Evolutionary conservation across 2,888 invertebrate genomes (phyloP).

Genomic region (Epistrophe grossulariae): DNA sequence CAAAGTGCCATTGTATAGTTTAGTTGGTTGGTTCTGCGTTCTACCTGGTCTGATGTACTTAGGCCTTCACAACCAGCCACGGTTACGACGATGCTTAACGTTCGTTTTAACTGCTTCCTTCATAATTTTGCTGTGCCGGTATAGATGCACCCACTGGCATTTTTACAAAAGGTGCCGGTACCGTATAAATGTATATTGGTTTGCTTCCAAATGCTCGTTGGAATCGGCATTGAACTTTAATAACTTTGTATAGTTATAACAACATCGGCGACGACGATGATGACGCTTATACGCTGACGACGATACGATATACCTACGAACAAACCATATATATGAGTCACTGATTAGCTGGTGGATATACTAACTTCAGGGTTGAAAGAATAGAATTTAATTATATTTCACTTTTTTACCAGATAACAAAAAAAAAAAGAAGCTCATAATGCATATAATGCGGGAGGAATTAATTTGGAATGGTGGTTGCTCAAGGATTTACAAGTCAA

Average conservation of each 20-base stretch:
- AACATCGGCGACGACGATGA: not conserved
- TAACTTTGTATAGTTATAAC: slow-evolving; percentile 17
- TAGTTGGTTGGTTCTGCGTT: slow-evolving; percentile 19
- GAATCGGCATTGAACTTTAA: slow-evolving; percentile 66
- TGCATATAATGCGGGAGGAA: slow-evolving; percentile 63
- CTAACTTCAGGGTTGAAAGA: slow-evolving; percentile 58
- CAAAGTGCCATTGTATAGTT: not conserved
- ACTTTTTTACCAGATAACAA: slow-evolving; percentile 11
- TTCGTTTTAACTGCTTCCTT: slow-evolving; percentile 42
- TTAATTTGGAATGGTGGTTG: slow-evolving; percentile 39
- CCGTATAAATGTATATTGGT: not conserved
- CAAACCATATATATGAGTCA: not conserved
- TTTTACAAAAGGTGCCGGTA: slow-evolving; percentile 17
- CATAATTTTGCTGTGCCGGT: not conserved
- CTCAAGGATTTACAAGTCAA: slow-evolving; percentile 62
- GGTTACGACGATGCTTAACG: slow-evolving; percentile 16
- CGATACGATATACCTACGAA: not conserved
- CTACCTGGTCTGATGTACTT: not conserved
- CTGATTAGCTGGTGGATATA: slow-evolving; percentile 25
- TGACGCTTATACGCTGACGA: not conserved
- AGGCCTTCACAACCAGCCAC: slow-evolving; percentile 40
- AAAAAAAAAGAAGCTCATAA: slow-evolving; percentile 12
- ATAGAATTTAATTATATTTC: slow-evolving; percentile 59
- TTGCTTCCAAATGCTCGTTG: slow-evolving; percentile 25
- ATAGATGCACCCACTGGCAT: slow-evolving; percentile 15